These are phyloP conservation scores for Xenopus laevis DNA, from an alignment of 2,113 vertebrate species.

Conservation along the genomic window DNA sequence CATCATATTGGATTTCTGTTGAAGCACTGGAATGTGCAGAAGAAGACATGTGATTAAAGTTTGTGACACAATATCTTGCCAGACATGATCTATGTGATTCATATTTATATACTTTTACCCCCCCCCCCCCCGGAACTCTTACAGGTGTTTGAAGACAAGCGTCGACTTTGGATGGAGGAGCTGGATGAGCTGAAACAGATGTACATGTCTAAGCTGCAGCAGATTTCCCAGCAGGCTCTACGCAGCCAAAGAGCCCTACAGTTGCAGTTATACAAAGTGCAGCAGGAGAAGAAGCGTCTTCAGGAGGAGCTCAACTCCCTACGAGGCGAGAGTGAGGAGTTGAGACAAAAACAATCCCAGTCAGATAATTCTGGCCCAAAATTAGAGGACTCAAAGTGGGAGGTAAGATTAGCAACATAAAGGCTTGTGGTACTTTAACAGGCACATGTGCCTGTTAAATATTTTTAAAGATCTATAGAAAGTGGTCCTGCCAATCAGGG, in stretches of 20 bases:
- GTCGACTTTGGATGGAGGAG: slow-evolving; percentile 89
- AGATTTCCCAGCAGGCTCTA: slow-evolving; percentile 90
- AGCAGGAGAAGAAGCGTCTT: slow-evolving; percentile 86
- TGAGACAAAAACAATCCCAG: slow-evolving; percentile 55
- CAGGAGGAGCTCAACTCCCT: slow-evolving; percentile 80
- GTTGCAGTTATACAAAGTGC: slow-evolving; percentile 85
- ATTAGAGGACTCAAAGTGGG: slow-evolving; percentile 90
- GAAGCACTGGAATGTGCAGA: not conserved
- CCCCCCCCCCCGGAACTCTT: not conserved
- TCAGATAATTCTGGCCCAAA: slow-evolving; percentile 62
- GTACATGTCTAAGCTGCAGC: slow-evolving; percentile 83
- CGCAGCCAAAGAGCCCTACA: slow-evolving; percentile 84
- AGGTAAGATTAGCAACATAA: slow-evolving; percentile 65
- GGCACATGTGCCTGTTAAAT: too few species aligned
- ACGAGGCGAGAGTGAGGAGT: slow-evolving; percentile 63
- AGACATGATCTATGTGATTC: not conserved
- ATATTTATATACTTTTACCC: not conserved
- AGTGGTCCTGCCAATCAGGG: too few species aligned
- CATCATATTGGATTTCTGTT: too few species aligned
- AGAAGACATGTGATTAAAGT: not conserved
- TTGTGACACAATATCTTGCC: not conserved
- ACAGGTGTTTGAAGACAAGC: slow-evolving; percentile 91
- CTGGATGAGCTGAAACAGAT: slow-evolving; percentile 89
- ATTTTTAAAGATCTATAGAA: too few species aligned
- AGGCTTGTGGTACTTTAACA: too few species aligned